Percentiles rank a stretch among this genome's conserved stretches.
Conservation (phyloP, 2,113 vertebrate genomes). For the Percopsis transmontana region DNA sequence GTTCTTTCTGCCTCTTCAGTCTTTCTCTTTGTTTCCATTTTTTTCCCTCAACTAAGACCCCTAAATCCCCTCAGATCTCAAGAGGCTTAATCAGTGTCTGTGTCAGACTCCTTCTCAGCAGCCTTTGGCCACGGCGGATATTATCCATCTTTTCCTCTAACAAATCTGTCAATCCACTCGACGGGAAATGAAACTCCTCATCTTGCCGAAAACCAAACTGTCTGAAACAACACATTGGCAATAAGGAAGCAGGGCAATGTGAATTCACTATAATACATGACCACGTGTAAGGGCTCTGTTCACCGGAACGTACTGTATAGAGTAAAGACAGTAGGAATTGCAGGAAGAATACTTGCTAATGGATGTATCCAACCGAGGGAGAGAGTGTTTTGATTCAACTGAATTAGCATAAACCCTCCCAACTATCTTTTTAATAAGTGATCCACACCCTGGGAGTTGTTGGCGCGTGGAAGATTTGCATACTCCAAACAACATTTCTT, state of each 20-base stretch:
- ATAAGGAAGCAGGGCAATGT: constrained; percentile 28
- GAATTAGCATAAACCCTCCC: constrained; percentile 78
- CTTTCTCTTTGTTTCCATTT: constrained; percentile 49
- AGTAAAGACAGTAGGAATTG: constrained; percentile 22
- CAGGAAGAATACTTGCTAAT: constrained; percentile 61
- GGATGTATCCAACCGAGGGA: constrained; percentile 65
- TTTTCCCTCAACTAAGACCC: constrained; percentile 68
- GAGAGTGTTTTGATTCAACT: constrained; percentile 73
- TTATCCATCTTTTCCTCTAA: constrained; percentile 76
- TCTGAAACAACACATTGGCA: constrained; percentile 30
- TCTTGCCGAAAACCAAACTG: constrained; percentile 55
- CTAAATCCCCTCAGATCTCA: constrained; percentile 76
- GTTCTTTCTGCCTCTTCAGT: constrained; percentile 48
- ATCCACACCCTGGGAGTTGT: constrained; percentile 78
- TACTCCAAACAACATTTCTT: constrained; percentile 68
- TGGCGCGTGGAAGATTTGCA: constrained; percentile 71
- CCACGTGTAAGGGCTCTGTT: constrained; percentile 25
- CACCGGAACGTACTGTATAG: constrained; percentile 22
- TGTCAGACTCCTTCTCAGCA: constrained; percentile 75
- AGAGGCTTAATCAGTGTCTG: constrained; percentile 80
- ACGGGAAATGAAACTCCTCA: constrained; percentile 74
- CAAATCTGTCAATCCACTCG: constrained; percentile 75
- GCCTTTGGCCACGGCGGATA: constrained; percentile 74
- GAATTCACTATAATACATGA: constrained; percentile 48
- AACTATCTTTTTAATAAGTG: constrained; percentile 80